Evolutionary conservation across 2,888 invertebrate genomes (phyloP).

Genomic region (Congeria kusceri): DNA sequence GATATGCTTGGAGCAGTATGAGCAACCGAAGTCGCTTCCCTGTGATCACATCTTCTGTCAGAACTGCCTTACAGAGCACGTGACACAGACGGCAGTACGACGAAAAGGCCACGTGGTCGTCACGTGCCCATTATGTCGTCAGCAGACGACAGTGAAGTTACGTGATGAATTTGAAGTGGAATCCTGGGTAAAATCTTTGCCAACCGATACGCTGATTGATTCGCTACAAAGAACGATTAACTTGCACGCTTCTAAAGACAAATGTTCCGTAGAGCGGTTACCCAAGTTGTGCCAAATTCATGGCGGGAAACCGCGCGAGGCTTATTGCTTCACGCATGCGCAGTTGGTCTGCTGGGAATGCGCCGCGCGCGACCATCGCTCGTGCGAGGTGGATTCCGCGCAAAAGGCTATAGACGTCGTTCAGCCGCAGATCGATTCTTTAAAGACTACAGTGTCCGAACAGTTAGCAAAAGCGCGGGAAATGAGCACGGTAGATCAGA

Average conservation of each 20-base stretch:
- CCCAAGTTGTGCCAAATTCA: slow-evolving; percentile 28
- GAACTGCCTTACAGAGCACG: slow-evolving; percentile 36
- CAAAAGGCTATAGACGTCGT: slow-evolving; percentile 37
- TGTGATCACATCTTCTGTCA: slow-evolving; percentile 54
- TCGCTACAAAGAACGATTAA: slow-evolving; percentile 41
- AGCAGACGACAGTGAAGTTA: background rate
- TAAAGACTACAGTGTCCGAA: slow-evolving; percentile 12
- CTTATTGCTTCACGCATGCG: slow-evolving; percentile 54
- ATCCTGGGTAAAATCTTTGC: slow-evolving; percentile 36
- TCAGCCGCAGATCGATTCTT: slow-evolving; percentile 27
- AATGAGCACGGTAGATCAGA: slow-evolving; percentile 35
- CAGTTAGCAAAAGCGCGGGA: slow-evolving; percentile 37
- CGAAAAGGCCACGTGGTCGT: slow-evolving; percentile 9
- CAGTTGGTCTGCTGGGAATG: slow-evolving; percentile 55
- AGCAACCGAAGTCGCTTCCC: slow-evolving; percentile 37
- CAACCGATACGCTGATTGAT: slow-evolving; percentile 33
- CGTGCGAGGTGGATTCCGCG: slow-evolving; percentile 40
- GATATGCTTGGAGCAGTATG: slow-evolving; percentile 49
- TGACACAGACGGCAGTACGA: slow-evolving; percentile 16
- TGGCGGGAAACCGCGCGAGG: slow-evolving; percentile 39
- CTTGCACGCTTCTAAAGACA: slow-evolving; percentile 17
- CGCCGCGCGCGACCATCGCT: slow-evolving; percentile 42
- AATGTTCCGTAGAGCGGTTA: background rate
- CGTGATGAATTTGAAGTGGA: slow-evolving; percentile 20
- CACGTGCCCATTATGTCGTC: slow-evolving; percentile 47